Percentiles rank a stretch among this genome's conserved stretches.
Evolutionary conservation across 64 coral and sea anemone species (phyloP).

Genomic region (Platygyra sinensis): DNA sequence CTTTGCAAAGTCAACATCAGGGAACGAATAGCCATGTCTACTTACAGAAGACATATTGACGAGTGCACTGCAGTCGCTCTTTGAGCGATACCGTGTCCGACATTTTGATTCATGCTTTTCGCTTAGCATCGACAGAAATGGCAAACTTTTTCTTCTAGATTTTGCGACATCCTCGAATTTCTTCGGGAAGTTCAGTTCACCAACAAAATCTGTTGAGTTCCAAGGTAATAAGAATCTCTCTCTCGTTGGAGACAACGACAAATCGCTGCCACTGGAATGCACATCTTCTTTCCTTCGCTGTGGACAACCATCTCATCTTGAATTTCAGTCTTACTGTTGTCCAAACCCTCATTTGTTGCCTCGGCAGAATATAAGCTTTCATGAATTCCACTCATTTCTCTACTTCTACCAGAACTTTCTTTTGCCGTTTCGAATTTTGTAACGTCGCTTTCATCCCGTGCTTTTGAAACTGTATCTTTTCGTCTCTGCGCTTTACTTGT

Average conservation of each 20-base stretch:
- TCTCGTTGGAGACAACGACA: background rate
- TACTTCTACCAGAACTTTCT: background rate
- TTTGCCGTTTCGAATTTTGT: background rate
- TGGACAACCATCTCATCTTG: background rate
- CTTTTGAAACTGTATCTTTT: background rate
- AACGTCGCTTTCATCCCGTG: background rate
- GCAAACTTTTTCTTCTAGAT: background rate
- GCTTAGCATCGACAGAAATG: background rate
- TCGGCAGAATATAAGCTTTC: background rate
- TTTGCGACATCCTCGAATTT: background rate
- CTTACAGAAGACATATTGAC: background rate
- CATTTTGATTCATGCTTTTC: background rate
- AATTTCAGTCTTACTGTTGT: background rate
- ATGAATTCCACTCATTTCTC: background rate
- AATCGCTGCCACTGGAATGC: background rate
- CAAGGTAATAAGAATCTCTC: background rate
- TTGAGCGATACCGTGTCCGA: background rate
- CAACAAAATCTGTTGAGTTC: background rate
- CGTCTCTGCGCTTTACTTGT: background rate
- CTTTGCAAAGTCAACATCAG: background rate
- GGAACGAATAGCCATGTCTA: background rate
- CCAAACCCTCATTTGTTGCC: background rate
- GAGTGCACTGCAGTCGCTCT: background rate
- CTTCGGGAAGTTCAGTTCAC: background rate
- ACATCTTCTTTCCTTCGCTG: background rate